phyloP scores from a whole-genome alignment of 1,140 invertebrate species.

The Zaprionus camerounensis region DNA sequence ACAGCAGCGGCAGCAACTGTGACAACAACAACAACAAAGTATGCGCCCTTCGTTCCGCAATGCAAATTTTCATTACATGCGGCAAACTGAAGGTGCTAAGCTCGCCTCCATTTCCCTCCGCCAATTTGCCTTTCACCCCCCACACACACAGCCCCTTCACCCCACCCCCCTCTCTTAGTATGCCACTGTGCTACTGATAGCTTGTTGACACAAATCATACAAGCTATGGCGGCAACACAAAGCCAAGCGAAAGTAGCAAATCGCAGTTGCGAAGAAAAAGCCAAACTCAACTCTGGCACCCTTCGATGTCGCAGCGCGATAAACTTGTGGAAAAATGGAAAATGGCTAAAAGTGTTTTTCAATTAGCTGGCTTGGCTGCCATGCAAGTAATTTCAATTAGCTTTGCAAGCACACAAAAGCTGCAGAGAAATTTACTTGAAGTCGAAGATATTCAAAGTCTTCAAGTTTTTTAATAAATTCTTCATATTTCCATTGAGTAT shows the following conservation, averaged over 20 bases:
- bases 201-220: conserved; percentile 55
- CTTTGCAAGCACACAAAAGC: too few species aligned
- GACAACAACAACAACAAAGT: neutral
- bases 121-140: neutral
- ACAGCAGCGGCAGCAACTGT: neutral
- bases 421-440: too few species aligned
- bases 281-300: neutral
- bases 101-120: neutral
- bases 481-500: too few species aligned
- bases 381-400: neutral
- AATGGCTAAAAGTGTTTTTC: neutral
- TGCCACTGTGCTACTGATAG: conserved; percentile 28
- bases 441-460: too few species aligned
- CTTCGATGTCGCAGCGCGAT: neutral
- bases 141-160: too few species aligned
- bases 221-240: conserved; percentile 53
- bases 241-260: conserved; percentile 4
- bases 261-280: conserved; percentile 1
- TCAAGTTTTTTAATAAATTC: too few species aligned
- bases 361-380: too few species aligned
- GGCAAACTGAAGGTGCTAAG: conserved; percentile 14
- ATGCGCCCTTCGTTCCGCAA: neutral
- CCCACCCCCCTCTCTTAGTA: neutral
- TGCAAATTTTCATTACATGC: conserved; percentile 3
- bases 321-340: neutral